A percentile compares a stretch with the other conserved stretches of the same genome.
phyloP scores from a whole-genome alignment of 2,888 invertebrate genomes.

The Lasioglossum morio region DNA sequence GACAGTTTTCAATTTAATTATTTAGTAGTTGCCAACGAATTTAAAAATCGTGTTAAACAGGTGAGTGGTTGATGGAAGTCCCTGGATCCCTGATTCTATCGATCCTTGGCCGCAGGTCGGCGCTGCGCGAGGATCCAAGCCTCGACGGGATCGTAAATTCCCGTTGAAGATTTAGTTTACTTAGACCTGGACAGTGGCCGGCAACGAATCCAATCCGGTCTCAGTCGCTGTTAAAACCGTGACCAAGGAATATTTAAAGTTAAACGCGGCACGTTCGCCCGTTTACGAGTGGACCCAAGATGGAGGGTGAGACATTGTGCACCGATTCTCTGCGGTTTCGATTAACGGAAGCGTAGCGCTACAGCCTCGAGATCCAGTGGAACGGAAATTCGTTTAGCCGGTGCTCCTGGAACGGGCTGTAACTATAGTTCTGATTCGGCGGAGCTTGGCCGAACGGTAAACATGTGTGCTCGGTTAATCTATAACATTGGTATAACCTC shows the following conservation, averaged over 20 bases:
- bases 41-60: not conserved
- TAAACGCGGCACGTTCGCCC: conserved; percentile 17
- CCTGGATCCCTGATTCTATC: not conserved
- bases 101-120: too few species aligned
- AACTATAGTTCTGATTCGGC: not conserved
- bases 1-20: not conserved
- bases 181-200: conserved; percentile 36
- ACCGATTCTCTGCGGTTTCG: conserved; percentile 52
- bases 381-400: not conserved
- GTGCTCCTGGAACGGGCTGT: not conserved
- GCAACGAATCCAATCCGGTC: conserved; percentile 43
- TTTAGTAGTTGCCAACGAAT: not conserved
- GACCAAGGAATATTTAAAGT: conserved; percentile 21
- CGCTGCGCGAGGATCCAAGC: too few species aligned
- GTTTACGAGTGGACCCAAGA: conserved; percentile 16
- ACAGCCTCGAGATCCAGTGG: not conserved
- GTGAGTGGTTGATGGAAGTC: not conserved
- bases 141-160: conserved; percentile 45
- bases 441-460: not conserved
- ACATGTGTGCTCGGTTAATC: too few species aligned
- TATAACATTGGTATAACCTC: not conserved
- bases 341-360: not conserved
- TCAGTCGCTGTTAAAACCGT: not conserved
- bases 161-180: conserved; percentile 69
- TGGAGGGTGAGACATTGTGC: not conserved